These are phyloP conservation scores for Penaeus chinensis DNA, from an alignment of 1,140 invertebrate species.

Conservation along the genomic window DNA sequence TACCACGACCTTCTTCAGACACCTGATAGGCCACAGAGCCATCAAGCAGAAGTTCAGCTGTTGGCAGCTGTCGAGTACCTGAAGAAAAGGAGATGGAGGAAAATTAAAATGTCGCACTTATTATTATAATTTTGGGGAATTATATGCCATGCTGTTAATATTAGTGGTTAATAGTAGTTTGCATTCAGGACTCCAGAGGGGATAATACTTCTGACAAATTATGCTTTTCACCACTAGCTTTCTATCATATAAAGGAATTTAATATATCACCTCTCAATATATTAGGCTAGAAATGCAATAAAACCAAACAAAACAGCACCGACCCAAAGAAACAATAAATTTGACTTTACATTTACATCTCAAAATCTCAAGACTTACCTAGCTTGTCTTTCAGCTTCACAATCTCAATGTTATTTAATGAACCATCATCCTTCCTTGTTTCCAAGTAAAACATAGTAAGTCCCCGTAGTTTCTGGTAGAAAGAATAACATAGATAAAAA, in stretches of 20 bases:
- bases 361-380: slow-evolving; percentile 54
- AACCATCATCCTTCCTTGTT: slow-evolving; percentile 67
- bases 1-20: slow-evolving; percentile 72
- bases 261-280: too few species aligned
- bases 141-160: too few species aligned
- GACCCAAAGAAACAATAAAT: neutral
- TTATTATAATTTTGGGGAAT: too few species aligned
- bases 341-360: neutral
- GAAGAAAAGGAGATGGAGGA: neutral
- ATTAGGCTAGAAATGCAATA: too few species aligned
- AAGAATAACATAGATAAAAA: neutral
- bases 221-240: too few species aligned
- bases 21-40: slow-evolving; percentile 71
- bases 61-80: slow-evolving; percentile 75
- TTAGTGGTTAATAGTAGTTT: too few species aligned
- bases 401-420: slow-evolving; percentile 73
- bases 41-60: slow-evolving; percentile 74
- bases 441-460: slow-evolving; percentile 74
- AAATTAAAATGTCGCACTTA: neutral
- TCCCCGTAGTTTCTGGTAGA: slow-evolving; percentile 70
- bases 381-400: slow-evolving; percentile 74
- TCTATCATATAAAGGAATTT: too few species aligned
- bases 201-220: too few species aligned
- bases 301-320: neutral
- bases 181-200: too few species aligned